These are phyloP conservation scores for Pelusios castaneus DNA, from an alignment of 2,113 vertebrate genomes.

Conservation along the genomic window DNA sequence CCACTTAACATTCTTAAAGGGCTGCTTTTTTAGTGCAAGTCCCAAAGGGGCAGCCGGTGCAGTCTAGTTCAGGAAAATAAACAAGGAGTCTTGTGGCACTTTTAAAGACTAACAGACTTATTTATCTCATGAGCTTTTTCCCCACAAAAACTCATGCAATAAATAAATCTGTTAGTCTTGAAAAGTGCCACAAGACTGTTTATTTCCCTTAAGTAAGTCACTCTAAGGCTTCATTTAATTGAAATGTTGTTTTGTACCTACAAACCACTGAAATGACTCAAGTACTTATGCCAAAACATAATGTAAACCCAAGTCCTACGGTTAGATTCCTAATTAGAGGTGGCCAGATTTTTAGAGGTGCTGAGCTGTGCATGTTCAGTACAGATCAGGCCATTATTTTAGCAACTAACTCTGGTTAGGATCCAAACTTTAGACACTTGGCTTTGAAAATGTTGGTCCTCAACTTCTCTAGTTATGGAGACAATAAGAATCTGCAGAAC, in stretches of 20 bases:
- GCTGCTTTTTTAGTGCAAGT: not conserved
- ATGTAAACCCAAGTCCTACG: not conserved
- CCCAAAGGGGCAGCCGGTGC: too few relatives aligned
- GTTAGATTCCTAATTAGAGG: not conserved
- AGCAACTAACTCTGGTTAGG: not conserved
- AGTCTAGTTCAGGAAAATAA: too few relatives aligned
- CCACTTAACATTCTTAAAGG: not conserved
- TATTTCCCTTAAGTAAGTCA: not conserved
- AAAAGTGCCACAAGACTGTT: too few relatives aligned
- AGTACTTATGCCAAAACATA: not conserved
- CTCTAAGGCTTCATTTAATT: not conserved
- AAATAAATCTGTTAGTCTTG: too few relatives aligned
- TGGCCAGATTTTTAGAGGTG: not conserved
- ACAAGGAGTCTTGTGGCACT: too few relatives aligned
- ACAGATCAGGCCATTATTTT: not conserved
- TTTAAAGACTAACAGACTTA: too few relatives aligned
- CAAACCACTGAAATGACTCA: not conserved
- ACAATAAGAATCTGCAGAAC: not conserved
- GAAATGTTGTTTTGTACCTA: not conserved
- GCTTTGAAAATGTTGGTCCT: not conserved
- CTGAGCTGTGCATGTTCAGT: not conserved
- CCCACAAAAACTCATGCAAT: too few relatives aligned
- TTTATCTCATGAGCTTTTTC: too few relatives aligned
- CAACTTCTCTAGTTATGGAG: not conserved
- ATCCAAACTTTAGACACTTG: not conserved